Evolutionary conservation across 2,113 vertebrate genomes (phyloP), one percentile per base, ranked within the genome.

Genomic region (Miniopterus natalensis): DNA sequence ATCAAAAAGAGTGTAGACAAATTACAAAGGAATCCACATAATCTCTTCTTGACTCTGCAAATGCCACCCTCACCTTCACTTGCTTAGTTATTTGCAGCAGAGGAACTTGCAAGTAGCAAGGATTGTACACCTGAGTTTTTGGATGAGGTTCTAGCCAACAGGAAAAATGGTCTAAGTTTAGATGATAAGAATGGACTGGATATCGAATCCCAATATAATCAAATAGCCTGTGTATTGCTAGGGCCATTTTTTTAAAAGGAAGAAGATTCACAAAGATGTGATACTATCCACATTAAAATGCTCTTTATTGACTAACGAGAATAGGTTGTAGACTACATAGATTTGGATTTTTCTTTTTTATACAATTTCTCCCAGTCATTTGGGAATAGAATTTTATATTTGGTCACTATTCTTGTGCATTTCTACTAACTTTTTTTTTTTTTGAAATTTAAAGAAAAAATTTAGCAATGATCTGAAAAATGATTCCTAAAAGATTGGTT

Each of bases 11-110:
- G 65, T 83, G 36, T 29, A 94, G 94, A 88, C 93, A 95, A 94
- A 89, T 90, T 96, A 95, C 90, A 97, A 94, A 84, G 85, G 92
- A 96, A 93, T 96, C 94, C 45, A 40, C 36, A 73, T 96, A 95
- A 92, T 95, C 90, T 91, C 70, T 88, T 93, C 75, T 90, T 88
- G 73, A 91, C 63, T 79, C 59, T 87, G 94, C 73, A 96, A 92
- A 80, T 40, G 61, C 65, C 79, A 57, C 31, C 51, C 47, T 92
- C 25, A 66, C 75, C 57, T 85, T 85, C 36, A 9, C 61, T 81
- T 85, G 51, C 59, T 65, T 47, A 17, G 21, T 95, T 89, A 51
- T 85, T 96, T 96, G 87, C 42, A 94, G 53, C 23, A 83, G 63
- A 92, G 18, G n/a, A 70, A 31, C 73, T 90, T 93, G 40, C 53